These are phyloP conservation scores for Sinocyclocheilus anshuiensis DNA, from an alignment of 2,113 vertebrate genomes.

Conservation along the genomic window DNA sequence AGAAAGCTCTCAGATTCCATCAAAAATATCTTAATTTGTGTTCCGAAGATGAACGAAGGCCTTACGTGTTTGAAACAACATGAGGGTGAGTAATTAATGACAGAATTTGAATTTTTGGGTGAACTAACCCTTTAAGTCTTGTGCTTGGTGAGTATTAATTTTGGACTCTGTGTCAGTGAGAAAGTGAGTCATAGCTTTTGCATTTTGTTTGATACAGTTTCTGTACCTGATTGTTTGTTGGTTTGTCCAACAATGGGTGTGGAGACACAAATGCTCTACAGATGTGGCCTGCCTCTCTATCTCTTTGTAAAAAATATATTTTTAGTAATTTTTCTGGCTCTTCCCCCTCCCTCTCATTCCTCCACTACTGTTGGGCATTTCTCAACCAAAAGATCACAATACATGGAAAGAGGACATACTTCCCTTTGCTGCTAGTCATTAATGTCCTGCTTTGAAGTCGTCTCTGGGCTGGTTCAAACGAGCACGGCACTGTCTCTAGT, in stretches of 20 bases:
- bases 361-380: slow-evolving; percentile 53
- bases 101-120: no score
- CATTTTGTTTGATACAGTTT: background rate
- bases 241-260: slow-evolving; percentile 31
- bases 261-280: slow-evolving; percentile 48
- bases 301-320: background rate
- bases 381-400: slow-evolving; percentile 50
- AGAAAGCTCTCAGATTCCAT: no score
- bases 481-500: slow-evolving; percentile 47
- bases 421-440: slow-evolving; percentile 56
- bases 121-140: background rate
- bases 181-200: slow-evolving; percentile 40
- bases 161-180: slow-evolving; percentile 47
- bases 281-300: slow-evolving; percentile 39
- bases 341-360: slow-evolving; percentile 24
- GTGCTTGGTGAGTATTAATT: background rate
- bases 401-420: slow-evolving; percentile 58
- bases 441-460: slow-evolving; percentile 56
- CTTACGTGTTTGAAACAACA: no score
- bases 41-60: no score
- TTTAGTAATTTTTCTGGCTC: slow-evolving; percentile 1
- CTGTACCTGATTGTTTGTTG: slow-evolving; percentile 42
- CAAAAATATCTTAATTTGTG: no score
- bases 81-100: no score
- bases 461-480: slow-evolving; percentile 49